Base-by-base conservation (phyloP, 1,140 invertebrate species). In the Melitaea cinxia region DNA sequence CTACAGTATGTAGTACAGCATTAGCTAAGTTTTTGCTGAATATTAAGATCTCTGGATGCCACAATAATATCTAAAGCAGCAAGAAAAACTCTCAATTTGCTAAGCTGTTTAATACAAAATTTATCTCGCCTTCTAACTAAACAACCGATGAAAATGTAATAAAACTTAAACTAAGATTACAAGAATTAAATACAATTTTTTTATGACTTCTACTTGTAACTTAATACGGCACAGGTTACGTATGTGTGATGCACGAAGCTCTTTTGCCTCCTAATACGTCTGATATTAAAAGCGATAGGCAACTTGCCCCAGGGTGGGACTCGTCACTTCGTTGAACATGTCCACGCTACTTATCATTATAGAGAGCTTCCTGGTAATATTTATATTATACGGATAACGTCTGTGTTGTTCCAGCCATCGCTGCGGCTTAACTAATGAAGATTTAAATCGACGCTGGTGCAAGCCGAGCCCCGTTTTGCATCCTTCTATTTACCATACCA, bases 401-500 rank as follows among this genome's bases (percentile, higher is more conserved):
- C 64, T 78, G 68, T 78, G 71, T 84, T 85, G 79, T 93, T 92
- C 37, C 91, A 96, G 95, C 87, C 95, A 96, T 88, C 93, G 96
- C 61, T 96, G 95, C 91, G 96, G 94, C 65, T 77, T 97, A 72
- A 95, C 95, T 73, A 95, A 95, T 83, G 95, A 96, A 89, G 96
- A 97, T 90, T 88, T 97, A 73, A 97, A 97, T 87, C 92, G 96
- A 70, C 92, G 94, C 37, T 97, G 96, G 96, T 94, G 93, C 76
- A 93, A 93, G 73, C 96, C 96, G 1, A 94, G 94, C 84, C 92
- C 93, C 57, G 85, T 92, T 73, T 89, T 95, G 45, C 96, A 97
- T 92, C 96, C 96, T 26, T 94, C 94, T 71, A 97, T 97, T 81
- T 97, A 94, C 85, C 94, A 97, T 83, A 93, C 95, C 28, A 97